Base-by-base conservation (phyloP, 2,888 invertebrate genomes). In the Deilephila porcellus region DNA sequence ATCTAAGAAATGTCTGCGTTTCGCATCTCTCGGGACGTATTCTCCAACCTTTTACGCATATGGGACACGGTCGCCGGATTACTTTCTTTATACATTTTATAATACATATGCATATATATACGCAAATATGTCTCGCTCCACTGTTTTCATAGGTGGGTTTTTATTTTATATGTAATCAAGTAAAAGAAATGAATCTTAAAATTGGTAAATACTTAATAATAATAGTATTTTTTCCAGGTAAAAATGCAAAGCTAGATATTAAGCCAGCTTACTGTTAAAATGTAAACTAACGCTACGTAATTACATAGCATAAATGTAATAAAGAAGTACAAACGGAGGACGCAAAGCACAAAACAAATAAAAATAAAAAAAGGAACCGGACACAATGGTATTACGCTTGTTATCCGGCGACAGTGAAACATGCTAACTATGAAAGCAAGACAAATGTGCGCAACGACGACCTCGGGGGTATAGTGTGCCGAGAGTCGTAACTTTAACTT, bases 361-460 rank as follows among this genome's bases (percentile, higher is more conserved):
- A 29, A 60, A 60, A 60, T 29, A 11, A 29, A 29, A n/a, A 29
- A 60, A 60, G 20, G 25, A 60, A 60, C 29, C 25, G 29, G 60
- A 6, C 29, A 60, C 60, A 60, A 29, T 25, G 60, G 17, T 25
- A 29, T 60, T 60, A 32, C 17, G 60, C 60, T 60, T 60, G 60
- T 60, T 60, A 60, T 60, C n/a, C 60, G 60, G 29, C 14, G 60
- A 60, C 60, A 60, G 14, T 60, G 60, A 25, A 60, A 25, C 25
- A 29, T 60, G 56, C n/a, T 29, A 14, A 60, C 25, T 60, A 60
- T 60, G 60, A 60, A 60, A 29, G 17, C 60, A 60, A 60, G 60
- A 60, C 29, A 29, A 60, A 60, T 60, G 60, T 25, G 25, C 25
- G 17, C 25, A 60, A 60, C 20, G 14, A 11, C 25, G 17, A 60